These are phyloP conservation scores for Ectobius pallidus DNA, from an alignment of 2,888 invertebrate genomes.

Conservation along the genomic window DNA sequence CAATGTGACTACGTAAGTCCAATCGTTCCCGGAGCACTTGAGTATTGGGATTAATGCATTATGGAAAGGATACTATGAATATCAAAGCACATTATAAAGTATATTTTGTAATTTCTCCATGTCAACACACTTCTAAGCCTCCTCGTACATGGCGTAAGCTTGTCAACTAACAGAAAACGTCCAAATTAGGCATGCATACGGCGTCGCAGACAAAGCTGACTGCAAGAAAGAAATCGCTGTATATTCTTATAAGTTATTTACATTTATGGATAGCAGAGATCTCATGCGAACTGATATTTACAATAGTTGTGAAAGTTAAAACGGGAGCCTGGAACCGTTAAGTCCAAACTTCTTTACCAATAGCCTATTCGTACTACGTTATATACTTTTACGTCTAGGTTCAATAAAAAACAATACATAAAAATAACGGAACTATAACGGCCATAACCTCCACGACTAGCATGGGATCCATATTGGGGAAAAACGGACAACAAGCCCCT, in stretches of 20 bases:
- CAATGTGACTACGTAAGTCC: no score
- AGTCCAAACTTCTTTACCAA: neutral
- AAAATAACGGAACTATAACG: slow-evolving; percentile 2
- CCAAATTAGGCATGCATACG: no score
- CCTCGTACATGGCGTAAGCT: no score
- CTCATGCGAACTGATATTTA: neutral
- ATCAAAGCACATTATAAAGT: no score
- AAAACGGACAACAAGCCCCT: slow-evolving; percentile 5
- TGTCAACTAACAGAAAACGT: no score
- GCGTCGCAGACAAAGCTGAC: neutral
- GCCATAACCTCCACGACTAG: slow-evolving; percentile 21
- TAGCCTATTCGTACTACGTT: slow-evolving; percentile 6
- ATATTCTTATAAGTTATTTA: neutral
- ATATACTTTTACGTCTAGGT: neutral
- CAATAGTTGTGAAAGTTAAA: slow-evolving; percentile 12
- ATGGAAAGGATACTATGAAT: no score
- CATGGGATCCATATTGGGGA: slow-evolving; percentile 35
- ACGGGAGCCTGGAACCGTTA: neutral
- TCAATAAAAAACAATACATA: slow-evolving; percentile 4
- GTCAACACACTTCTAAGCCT: no score
- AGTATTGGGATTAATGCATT: no score
- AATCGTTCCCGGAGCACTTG: no score
- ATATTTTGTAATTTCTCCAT: no score
- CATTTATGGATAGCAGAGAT: slow-evolving; percentile 13
- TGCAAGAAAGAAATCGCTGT: neutral